Percentiles rank a stretch among this genome's conserved stretches.
Conservation (phyloP, 2,113 vertebrate genomes). For the Malurus alboscapulatus region DNA sequence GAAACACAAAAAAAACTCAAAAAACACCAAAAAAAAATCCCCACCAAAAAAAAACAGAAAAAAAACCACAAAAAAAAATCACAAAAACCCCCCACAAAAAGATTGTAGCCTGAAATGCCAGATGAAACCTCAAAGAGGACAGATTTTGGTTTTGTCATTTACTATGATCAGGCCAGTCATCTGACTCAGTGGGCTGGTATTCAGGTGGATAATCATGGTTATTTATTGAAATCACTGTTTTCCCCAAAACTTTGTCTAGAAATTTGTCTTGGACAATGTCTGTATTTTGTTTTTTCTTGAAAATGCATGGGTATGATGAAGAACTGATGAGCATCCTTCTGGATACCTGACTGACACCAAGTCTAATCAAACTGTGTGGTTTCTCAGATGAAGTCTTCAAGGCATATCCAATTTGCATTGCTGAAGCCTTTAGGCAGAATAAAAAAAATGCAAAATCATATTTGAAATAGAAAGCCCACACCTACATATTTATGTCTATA, state of each 20-base stretch:
- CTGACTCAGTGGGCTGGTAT: accelerated
- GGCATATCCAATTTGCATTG: not conserved
- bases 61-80: no score
- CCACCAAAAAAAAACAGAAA: no score
- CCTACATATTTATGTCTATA: not conserved
- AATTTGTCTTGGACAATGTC: not conserved
- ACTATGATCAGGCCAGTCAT: not conserved
- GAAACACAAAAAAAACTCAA: not conserved
- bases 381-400: not conserved
- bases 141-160: not conserved
- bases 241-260: not conserved
- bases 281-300: not conserved
- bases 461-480: not conserved
- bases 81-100: no score
- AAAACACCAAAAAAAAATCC: no score
- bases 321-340: not conserved
- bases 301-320: not conserved
- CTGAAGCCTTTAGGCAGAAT: not conserved
- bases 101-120: not conserved
- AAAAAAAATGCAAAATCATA: not conserved
- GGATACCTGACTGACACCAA: not conserved
- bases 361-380: not conserved
- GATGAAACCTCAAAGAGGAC: not conserved
- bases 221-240: not conserved
- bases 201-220: not conserved